Evolutionary conservation across 1,140 invertebrate species (phyloP).

Genomic region (Cepaea nemoralis): DNA sequence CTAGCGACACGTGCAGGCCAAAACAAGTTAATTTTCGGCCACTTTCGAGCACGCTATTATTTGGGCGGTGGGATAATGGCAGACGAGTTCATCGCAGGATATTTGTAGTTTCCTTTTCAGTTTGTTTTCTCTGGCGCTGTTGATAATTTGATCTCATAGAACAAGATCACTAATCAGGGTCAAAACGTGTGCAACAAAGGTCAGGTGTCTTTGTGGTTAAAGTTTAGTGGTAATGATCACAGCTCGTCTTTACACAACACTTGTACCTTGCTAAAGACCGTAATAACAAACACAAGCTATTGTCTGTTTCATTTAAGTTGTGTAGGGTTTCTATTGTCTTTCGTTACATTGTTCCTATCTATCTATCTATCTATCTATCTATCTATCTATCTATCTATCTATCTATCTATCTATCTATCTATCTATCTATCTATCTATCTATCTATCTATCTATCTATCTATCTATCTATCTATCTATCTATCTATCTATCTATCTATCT

Average conservation of each 20-base stretch:
- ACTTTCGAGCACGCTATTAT: not conserved
- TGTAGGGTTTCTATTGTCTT: too few species aligned
- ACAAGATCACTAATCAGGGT: conserved; percentile 1
- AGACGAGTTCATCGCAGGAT: not conserved
- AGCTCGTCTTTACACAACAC: not conserved
- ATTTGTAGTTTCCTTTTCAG: not conserved
- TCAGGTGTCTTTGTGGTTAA: not conserved
- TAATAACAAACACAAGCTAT: too few species aligned
- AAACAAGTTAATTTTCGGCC: conserved; percentile 10
- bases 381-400: too few species aligned
- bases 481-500: too few species aligned
- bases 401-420: too few species aligned
- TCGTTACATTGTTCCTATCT: too few species aligned
- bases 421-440: too few species aligned
- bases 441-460: too few species aligned
- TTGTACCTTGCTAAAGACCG: not conserved
- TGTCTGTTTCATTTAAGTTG: too few species aligned
- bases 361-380: too few species aligned
- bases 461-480: too few species aligned
- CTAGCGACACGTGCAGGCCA: not conserved
- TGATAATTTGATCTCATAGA: conserved; percentile 8
- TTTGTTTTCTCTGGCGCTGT: not conserved
- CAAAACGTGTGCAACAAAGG: conserved; percentile 11
- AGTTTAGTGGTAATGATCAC: not conserved
- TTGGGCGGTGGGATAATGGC: not conserved